These are phyloP conservation scores for Cenopis cana DNA, from an alignment of 2,888 invertebrate genomes.

Conservation along the genomic window DNA sequence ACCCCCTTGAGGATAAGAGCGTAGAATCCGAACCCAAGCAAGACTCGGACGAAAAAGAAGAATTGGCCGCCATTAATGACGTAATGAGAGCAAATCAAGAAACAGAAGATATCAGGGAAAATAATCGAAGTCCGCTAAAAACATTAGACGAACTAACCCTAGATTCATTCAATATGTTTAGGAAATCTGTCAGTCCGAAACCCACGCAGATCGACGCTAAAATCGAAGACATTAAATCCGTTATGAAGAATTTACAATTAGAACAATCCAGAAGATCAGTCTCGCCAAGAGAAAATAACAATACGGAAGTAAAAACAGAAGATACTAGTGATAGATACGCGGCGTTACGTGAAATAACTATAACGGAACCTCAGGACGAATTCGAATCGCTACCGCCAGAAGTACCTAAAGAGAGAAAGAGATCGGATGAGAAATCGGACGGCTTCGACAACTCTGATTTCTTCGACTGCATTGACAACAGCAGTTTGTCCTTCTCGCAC, in stretches of 20 bases:
- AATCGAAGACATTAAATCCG: conserved; percentile 79
- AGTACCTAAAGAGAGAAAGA: conserved; percentile 78
- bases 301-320: conserved; percentile 72
- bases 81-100: conserved; percentile 65
- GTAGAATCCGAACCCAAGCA: conserved; percentile 64
- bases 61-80: conserved; percentile 67
- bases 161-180: conserved; percentile 75
- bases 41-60: conserved; percentile 74
- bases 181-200: conserved; percentile 78
- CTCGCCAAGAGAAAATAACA: conserved; percentile 78
- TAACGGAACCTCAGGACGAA: conserved; percentile 86
- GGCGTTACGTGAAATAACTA: conserved; percentile 91
- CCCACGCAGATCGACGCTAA: conserved; percentile 75
- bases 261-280: conserved; percentile 72
- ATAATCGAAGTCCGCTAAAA: conserved; percentile 71
- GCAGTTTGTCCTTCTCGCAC: conserved; percentile 78
- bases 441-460: conserved; percentile 82
- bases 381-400: conserved; percentile 79
- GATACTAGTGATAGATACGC: conserved; percentile 89
- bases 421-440: conserved; percentile 82
- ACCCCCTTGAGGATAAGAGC: conserved; percentile 59
- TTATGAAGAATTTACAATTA: conserved; percentile 76
- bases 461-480: conserved; percentile 83
- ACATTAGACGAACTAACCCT: conserved; percentile 73
- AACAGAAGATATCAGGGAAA: conserved; percentile 63